Evolutionary conservation across 2,113 vertebrate genomes (phyloP).

Genomic region (Empidonax alnorum): DNA sequence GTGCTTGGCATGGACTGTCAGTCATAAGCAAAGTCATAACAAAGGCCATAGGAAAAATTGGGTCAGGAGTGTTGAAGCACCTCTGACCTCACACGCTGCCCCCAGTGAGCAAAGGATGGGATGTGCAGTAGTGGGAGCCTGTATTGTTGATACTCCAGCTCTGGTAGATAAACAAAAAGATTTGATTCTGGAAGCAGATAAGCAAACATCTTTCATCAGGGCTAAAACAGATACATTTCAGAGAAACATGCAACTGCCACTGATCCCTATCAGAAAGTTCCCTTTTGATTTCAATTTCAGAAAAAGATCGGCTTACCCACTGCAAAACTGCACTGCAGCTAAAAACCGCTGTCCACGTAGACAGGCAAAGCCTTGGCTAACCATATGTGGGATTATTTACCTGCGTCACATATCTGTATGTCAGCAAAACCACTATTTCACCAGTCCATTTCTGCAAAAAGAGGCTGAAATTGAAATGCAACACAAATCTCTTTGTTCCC

Average conservation of each 20-base stretch:
- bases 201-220: background rate
- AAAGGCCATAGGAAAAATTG: background rate
- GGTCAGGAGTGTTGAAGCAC: background rate
- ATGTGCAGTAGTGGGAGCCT: background rate
- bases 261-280: constrained; percentile 15
- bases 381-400: constrained; percentile 13
- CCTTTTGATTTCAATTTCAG: constrained; percentile 32
- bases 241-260: background rate
- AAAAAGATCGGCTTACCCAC: background rate
- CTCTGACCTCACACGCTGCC: background rate
- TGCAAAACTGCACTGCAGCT: background rate
- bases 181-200: constrained; percentile 29
- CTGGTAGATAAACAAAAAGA: constrained; percentile 23
- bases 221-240: constrained; percentile 7
- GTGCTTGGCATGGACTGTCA: background rate
- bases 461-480: background rate
- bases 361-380: background rate
- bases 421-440: background rate
- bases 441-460: background rate
- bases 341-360: background rate
- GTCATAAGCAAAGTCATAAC: background rate
- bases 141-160: background rate
- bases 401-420: background rate
- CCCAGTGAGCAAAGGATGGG: background rate
- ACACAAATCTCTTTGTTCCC: background rate